These are phyloP conservation scores for Drosophila meridionalis DNA, from an alignment of 2,888 invertebrate genomes.

Conservation along the genomic window DNA sequence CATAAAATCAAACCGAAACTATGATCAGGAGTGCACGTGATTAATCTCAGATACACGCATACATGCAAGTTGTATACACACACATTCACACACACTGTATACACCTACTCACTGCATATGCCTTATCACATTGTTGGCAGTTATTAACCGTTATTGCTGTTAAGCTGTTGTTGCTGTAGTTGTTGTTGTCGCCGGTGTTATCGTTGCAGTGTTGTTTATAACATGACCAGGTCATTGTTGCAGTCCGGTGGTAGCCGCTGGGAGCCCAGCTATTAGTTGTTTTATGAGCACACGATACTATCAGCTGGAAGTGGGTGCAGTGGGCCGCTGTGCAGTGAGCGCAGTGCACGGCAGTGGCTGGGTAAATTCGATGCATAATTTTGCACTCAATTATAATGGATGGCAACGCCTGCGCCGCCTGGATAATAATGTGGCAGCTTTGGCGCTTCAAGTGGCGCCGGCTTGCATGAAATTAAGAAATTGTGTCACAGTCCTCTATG, in stretches of 20 bases:
- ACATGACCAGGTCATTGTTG: constrained; percentile 50
- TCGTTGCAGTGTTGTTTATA: constrained; percentile 71
- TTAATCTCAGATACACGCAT: not conserved
- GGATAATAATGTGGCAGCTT: constrained; percentile 65
- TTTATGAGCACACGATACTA: constrained; percentile 68
- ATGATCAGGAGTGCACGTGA: not conserved
- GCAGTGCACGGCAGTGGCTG: constrained; percentile 21
- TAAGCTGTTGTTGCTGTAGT: constrained; percentile 31
- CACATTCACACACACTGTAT: not conserved
- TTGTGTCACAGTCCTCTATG: constrained; percentile 41
- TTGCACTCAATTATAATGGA: constrained; percentile 80
- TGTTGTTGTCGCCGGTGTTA: constrained; percentile 48
- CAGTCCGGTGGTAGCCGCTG: constrained; percentile 9
- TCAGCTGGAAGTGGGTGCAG: constrained; percentile 47
- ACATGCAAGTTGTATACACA: not conserved
- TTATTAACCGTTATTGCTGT: constrained; percentile 69
- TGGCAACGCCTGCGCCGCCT: constrained; percentile 46
- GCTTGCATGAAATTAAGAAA: constrained; percentile 63
- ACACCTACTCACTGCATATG: not conserved
- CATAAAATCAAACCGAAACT: constrained; percentile 7
- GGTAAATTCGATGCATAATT: constrained; percentile 75
- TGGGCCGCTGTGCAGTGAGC: constrained; percentile 31
- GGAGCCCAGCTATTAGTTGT: constrained; percentile 62
- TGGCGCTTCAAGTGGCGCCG: constrained; percentile 47
- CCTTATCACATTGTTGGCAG: constrained; percentile 54